A percentile compares a stretch with the other conserved stretches of the same genome.
These are phyloP conservation scores for Poeciliopsis paucimaculata DNA, from an alignment of 2,797 vertebrate genomes.

Conservation along the genomic window DNA sequence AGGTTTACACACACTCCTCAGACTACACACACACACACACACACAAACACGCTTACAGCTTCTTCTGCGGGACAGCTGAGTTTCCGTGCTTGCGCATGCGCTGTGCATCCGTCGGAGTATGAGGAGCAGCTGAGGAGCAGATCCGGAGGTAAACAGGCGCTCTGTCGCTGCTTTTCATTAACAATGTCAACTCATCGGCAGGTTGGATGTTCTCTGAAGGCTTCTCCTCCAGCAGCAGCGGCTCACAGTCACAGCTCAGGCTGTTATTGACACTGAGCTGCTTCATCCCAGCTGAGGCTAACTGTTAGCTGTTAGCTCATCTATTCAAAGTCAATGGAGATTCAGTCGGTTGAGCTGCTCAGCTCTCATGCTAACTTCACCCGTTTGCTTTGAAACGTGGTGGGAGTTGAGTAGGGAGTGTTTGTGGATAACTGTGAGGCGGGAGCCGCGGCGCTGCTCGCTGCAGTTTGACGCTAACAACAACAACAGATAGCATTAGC, in stretches of 20 bases:
- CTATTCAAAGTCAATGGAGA: constrained; percentile 44
- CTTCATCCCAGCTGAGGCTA: constrained; percentile 37
- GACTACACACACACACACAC: background rate
- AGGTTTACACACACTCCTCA: background rate
- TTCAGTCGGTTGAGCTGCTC: constrained; percentile 18
- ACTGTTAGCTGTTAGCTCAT: constrained; percentile 62
- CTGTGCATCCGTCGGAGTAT: constrained; percentile 28
- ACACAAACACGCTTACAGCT: background rate
- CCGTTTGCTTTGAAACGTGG: rapidly evolving
- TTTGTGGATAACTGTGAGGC: background rate
- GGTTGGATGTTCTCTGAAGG: background rate
- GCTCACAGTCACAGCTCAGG: background rate
- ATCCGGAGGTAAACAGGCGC: constrained; percentile 62
- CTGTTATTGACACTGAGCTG: constrained; percentile 29
- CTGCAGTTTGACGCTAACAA: constrained; percentile 29
- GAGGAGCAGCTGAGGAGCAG: constrained; percentile 37
- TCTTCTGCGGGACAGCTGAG: background rate
- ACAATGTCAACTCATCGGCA: rapidly evolving
- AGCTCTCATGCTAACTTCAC: background rate
- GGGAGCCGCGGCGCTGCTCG: background rate
- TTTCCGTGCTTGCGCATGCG: constrained; percentile 59
- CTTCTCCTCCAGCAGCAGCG: background rate
- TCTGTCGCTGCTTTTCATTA: constrained; percentile 7
- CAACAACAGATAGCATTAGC: constrained; percentile 54
- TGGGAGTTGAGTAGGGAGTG: background rate